Conservation (phyloP, 1,140 invertebrate genomes). For the Phenacoccus solenopsis region DNA sequence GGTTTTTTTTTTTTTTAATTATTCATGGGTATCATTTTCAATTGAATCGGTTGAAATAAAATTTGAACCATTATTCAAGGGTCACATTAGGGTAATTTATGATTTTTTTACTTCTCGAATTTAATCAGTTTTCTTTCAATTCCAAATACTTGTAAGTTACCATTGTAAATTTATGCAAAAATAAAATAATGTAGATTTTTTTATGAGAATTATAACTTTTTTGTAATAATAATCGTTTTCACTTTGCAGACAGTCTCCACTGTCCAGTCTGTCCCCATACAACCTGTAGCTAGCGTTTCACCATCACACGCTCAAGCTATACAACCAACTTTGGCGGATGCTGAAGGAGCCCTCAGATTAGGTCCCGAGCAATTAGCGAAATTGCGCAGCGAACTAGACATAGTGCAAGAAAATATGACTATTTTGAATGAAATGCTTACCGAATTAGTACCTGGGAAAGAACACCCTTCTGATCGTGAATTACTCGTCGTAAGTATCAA, state of each 20-base stretch:
- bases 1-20: too few relatives aligned
- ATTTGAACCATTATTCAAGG: too few relatives aligned
- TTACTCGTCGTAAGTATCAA: constrained; percentile 38
- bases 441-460: constrained; percentile 62
- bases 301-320: background rate
- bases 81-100: background rate
- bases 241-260: background rate
- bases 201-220: too few relatives aligned
- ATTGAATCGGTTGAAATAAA: too few relatives aligned
- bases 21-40: too few relatives aligned
- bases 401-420: constrained; percentile 86
- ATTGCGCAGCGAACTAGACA: constrained; percentile 76
- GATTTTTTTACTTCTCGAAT: background rate
- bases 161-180: too few relatives aligned
- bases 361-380: constrained; percentile 77
- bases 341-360: constrained; percentile 31
- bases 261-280: background rate
- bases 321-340: background rate
- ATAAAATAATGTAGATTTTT: too few relatives aligned
- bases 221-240: too few relatives aligned
- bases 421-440: constrained; percentile 91
- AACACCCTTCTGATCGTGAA: constrained; percentile 46
- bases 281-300: background rate
- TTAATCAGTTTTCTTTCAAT: background rate
- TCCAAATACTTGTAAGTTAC: too few relatives aligned